A percentile compares a stretch with the other conserved stretches of the same genome.
Evolutionary conservation across 23 tunicate species (phyloP).

Genomic region (Trididemnum clinides): DNA sequence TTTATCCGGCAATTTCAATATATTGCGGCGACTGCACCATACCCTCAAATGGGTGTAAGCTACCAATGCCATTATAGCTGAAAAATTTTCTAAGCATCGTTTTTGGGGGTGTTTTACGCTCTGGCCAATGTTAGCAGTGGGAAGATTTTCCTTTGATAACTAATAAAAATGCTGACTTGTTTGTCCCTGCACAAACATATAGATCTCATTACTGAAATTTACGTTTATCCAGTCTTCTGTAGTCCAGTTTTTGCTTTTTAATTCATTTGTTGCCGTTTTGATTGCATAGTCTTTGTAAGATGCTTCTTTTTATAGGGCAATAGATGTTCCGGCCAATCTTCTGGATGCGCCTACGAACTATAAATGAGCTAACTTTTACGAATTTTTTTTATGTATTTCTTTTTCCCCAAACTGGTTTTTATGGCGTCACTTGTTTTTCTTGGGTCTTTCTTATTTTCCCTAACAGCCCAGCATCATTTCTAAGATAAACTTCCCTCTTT

Average conservation of each 20-base stretch:
- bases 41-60: neutral
- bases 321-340: neutral
- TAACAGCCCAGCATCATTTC: neutral
- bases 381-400: too few species aligned
- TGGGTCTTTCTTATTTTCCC: neutral
- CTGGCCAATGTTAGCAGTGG: neutral
- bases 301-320: neutral
- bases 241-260: neutral
- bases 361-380: neutral
- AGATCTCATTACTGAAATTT: neutral
- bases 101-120: neutral
- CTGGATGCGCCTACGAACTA: neutral
- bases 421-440: neutral
- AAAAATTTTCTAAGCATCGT: neutral
- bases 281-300: neutral
- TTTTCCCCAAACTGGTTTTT: neutral
- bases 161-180: neutral
- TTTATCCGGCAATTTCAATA: neutral
- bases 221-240: neutral
- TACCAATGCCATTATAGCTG: neutral
- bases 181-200: neutral
- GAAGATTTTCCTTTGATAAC: neutral
- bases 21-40: neutral
- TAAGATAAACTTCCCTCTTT: neutral
- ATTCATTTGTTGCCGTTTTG: neutral